Evolutionary conservation across 2,113 vertebrate species (phyloP).

Genomic region (Engraulis encrasicolus): DNA sequence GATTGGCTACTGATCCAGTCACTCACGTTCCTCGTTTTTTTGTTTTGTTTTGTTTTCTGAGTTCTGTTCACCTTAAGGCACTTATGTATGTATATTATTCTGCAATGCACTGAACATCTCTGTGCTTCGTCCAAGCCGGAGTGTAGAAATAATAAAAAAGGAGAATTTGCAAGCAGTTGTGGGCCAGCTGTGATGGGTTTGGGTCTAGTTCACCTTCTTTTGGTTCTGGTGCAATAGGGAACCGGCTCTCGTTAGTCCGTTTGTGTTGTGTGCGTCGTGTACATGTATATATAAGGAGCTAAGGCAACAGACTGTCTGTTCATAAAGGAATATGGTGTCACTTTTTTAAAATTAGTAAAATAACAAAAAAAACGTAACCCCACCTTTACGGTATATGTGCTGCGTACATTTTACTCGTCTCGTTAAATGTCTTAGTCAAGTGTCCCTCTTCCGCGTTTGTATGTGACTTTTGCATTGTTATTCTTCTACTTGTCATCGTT

Average conservation of each 20-base stretch:
- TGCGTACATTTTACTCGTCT: conserved; percentile 31
- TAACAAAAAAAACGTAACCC: no score
- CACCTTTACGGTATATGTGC: conserved; percentile 40
- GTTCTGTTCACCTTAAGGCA: conserved; percentile 49
- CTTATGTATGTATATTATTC: conserved; percentile 57
- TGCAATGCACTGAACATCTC: conserved; percentile 70
- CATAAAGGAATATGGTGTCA: conserved; percentile 58
- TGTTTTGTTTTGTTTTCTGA: conserved; percentile 43
- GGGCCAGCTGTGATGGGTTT: conserved; percentile 69
- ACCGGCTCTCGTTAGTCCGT: no score
- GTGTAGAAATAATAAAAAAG: conserved; percentile 57
- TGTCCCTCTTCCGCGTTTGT: background rate
- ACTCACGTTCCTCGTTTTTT: no score
- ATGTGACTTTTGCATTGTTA: conserved; percentile 27
- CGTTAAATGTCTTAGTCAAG: background rate
- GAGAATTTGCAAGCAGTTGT: conserved; percentile 53
- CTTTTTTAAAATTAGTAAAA: conserved; percentile 63
- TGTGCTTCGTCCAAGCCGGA: conserved; percentile 47
- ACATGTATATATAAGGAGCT: conserved; percentile 59
- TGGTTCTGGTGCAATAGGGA: background rate
- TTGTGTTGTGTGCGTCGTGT: conserved; percentile 38
- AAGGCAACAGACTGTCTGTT: conserved; percentile 57
- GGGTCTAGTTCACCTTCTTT: conserved; percentile 72
- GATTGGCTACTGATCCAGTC: conserved; percentile 9
- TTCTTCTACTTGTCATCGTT: background rate